Base-by-base conservation (phyloP, 2,888 invertebrate species). In the Chrysodeixis includens region DNA sequence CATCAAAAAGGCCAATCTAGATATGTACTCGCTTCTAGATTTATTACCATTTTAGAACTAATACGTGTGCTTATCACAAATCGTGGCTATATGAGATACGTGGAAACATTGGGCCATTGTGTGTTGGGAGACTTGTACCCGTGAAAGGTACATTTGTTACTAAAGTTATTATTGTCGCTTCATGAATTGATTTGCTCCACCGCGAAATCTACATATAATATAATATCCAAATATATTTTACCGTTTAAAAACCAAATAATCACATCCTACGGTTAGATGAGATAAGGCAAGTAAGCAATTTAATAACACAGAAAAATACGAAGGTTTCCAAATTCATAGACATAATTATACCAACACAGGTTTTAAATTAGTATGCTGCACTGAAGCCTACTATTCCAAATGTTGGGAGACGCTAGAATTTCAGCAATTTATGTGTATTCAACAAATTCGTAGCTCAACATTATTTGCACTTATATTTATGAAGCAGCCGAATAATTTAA, bases 1-100 rank as follows among this genome's bases (percentile, higher is more conserved):
- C 66, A 67, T 75, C 60, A 62, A 69, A 68, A 77, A 66, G 52
- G 56, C 56, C 67, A 59, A 66, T 66, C 32, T 62, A 72, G 59
- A 71, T 74, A 61, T 40, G 18, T 44, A 20, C 9, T 60, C 26
- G 56, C 64, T 69, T 69, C 49, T 54, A 69, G 46, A 71, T 76
- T 69, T 72, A 69, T 64, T 59, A 51, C 68, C 46, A 16, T 56
- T 53, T 54, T 46, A 60, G 20, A 51, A 55, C 18, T 61, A 35
- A 35, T 22, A 56, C 56, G n/a, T 51, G 16, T 35, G 26, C 26
- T 52, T 30, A 59, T 52, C 56, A 55, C 44, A 1, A 9, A 64
- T 59, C 30, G 46, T 53, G 32, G 14, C 32, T 18, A 22, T 56
- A 46, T 30, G n/a, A 44, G 18, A 52, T 52, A 40, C 30, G 56